Evolutionary conservation across 2,113 vertebrate species (phyloP).

Genomic region (Heloderma charlesbogerti): DNA sequence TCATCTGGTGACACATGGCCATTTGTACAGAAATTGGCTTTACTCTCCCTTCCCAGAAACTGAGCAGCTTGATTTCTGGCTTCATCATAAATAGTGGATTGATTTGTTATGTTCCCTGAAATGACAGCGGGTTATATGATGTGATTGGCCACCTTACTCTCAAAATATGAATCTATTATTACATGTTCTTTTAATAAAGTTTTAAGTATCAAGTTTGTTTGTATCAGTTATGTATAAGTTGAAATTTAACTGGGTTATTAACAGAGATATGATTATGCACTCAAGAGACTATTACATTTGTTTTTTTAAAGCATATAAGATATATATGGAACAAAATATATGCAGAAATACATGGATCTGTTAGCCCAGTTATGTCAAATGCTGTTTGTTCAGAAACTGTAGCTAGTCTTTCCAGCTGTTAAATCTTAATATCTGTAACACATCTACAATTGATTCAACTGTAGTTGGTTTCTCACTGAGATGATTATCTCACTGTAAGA

Average conservation of each 20-base stretch:
- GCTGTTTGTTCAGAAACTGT: background rate
- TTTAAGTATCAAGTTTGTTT: background rate
- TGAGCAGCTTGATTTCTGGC: conserved; percentile 34
- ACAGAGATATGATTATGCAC: background rate
- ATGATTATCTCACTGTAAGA: background rate
- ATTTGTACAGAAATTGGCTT: conserved; percentile 19
- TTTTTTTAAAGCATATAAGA: background rate
- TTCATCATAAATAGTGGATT: conserved; percentile 11
- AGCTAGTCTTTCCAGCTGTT: background rate
- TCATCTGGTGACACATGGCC: background rate
- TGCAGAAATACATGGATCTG: background rate
- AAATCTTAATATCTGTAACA: background rate
- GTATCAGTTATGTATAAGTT: background rate
- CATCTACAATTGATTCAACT: background rate
- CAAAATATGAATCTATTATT: background rate
- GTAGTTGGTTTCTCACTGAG: background rate
- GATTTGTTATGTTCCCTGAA: conserved; percentile 15
- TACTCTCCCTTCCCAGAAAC: conserved; percentile 20
- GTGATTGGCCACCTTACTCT: background rate
- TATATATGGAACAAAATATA: background rate
- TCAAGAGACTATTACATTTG: background rate
- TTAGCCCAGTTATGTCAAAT: background rate
- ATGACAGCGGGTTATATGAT: background rate
- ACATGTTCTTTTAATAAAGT: background rate
- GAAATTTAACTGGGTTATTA: background rate